A percentile compares a stretch with the other conserved stretches of the same genome.
Conservation (phyloP, 2,113 vertebrate species). For the Hippocampus guttulatus region DNA sequence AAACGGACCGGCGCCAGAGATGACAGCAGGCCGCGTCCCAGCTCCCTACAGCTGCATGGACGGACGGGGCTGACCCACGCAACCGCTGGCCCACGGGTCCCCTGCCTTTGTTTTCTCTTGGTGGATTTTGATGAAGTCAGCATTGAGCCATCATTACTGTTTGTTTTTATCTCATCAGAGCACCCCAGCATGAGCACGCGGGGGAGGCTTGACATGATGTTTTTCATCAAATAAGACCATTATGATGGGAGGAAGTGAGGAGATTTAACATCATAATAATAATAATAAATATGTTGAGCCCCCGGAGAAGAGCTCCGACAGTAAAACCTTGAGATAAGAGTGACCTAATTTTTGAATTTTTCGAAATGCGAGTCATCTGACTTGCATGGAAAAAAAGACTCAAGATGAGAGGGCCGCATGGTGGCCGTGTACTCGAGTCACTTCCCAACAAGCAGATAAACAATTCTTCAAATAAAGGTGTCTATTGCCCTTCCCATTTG, state of each 20-base stretch:
- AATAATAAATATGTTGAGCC: not conserved
- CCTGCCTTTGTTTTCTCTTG: constrained; percentile 45
- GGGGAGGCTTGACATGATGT: constrained; percentile 36
- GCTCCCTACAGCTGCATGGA: constrained; percentile 49
- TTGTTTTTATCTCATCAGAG: constrained; percentile 58
- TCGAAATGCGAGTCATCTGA: no score
- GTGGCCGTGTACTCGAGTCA: no score
- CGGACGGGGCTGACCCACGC: constrained; percentile 22
- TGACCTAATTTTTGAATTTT: not conserved
- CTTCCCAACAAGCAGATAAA: no score
- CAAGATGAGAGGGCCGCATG: not conserved
- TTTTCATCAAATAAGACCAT: constrained; percentile 38
- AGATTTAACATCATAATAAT: not conserved
- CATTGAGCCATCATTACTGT: constrained; percentile 62
- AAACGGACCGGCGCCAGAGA: constrained; percentile 19
- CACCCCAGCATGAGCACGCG: constrained; percentile 31
- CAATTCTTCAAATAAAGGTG: not conserved
- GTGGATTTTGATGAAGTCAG: constrained; percentile 56
- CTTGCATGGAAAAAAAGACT: not conserved
- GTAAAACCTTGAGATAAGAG: not conserved
- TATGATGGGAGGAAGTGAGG: not conserved
- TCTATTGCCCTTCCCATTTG: not conserved
- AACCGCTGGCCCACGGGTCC: constrained; percentile 34
- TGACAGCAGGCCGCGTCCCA: constrained; percentile 29
- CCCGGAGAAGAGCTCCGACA: no score